Evolutionary conservation across 1,140 invertebrate genomes (phyloP), one percentile per base, ranked within the genome.

Genomic region (Monochamus saltuarius): DNA sequence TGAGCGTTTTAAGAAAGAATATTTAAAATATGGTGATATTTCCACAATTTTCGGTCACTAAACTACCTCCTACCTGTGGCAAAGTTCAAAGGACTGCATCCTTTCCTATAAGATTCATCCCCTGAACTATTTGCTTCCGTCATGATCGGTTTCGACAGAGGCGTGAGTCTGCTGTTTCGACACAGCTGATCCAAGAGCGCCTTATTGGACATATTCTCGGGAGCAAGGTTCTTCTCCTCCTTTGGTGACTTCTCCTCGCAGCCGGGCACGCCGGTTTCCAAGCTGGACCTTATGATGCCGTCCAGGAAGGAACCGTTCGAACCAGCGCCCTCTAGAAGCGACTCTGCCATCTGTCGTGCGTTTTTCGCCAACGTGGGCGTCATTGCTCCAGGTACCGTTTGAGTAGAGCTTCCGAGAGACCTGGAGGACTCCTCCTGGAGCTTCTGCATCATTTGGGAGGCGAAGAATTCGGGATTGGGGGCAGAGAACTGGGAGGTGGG

Each of bases 401-500:
- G 36, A 54, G 29, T 65, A 64, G 74, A 55, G 10, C 60, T 29
- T 4, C 69, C 62, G 11, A 71, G 67, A 37, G 61, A 74, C 55
- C 64, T 77, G 73, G 62, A 67, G 37, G 65, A 72, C 34, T 79
- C 89, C 66, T 91, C 89, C 62, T 90, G 87, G 45, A 91, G 76
- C 22, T 88, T 84, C 45, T 89, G 85, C 79, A 91, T 90, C 82
- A 91, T 88, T 65, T 91, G 89, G 9, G 88, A 87, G 1, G 89
- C 89, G 73, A 91, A 90, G 66, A 90, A 86, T 38, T 87, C 86
- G 10, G 82, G 82, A 37, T 85, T 78, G 51, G 82, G 73, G 16
- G 81, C 76, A 54, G 84, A 80, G 62, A 80, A 77, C 16, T 79
- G 70, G 8, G 73, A 75, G 6, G 74, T 60, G 8, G 65, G 66